Evolutionary conservation across 2,888 invertebrate species (phyloP), one percentile per base, ranked within the genome.

Genomic region (Atethmia centrago): DNA sequence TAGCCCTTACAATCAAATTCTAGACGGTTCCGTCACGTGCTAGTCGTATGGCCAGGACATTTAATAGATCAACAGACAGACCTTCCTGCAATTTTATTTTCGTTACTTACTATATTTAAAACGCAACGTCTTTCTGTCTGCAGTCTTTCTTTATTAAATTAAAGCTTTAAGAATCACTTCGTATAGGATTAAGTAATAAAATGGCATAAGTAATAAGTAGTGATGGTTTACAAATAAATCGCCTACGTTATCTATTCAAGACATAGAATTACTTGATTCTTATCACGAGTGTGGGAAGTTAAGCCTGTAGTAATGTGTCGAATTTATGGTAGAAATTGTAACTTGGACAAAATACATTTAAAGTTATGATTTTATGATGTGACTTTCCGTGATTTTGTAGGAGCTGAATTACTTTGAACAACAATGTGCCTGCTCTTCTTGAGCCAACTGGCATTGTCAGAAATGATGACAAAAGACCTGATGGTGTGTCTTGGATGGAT

Each of bases 231-330:
- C 74, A 69, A 77, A 76, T 70, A n/a, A 56, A 16, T 45, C 64
- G 56, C 80, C 85, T 62, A 85, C 85, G 51, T 49, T 16, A 14
- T 21, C 58, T 64, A 66, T 63, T 63, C 49, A 69, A 74, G 36
- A 53, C 49, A 49, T 69, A n/a, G 51, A 21, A 56, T 71, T 71
- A 63, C 31, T 16, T 72, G 77, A 78, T 83, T 56, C 61, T 78
- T 80, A 80, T 80, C 77, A 61, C 0, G 1, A 42, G 61, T 63
- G 77, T 78, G 72, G 85, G 84, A 67, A 74, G 77, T 19, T 70
- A 36, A 79, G 58, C 68, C 14, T 1, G 16, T 31, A 45, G 14
- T 77, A 53, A 80, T 21, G 1, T 59, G 2, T 36, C 5, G 7
- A n/a, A 64, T 25, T 76, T 76, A 71, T 49, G 3, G 42, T 49